Evolutionary conservation across 2,797 vertebrate genomes (phyloP), one percentile per base, ranked within the genome.

Genomic region (Sorex maritimensis): DNA sequence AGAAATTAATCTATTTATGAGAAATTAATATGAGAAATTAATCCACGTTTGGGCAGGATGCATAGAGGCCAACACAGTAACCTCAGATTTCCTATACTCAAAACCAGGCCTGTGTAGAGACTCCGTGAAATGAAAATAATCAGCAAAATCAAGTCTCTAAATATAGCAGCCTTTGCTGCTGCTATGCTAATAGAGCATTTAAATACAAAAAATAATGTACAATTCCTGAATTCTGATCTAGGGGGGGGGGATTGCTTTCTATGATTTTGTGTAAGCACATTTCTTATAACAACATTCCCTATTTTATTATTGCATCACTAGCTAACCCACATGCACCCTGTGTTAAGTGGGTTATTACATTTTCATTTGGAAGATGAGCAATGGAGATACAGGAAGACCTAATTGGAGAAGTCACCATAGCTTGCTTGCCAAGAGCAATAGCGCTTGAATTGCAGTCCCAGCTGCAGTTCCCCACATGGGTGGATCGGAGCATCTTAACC

Each of bases 321-420:
- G 49, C 84, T 21, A 67, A 10, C 75, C 72, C 19, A 15, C 19
- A 2, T 38, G 26, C 4, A 34, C n/a, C 15, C 34, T 46, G 17
- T 61, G 17, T 55, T 44, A 49, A 26, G 61, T 65, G 69, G 52
- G 21, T 30, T 52, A 30, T 55, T 55, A 63, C 30, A 44, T 84
- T 85, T 85, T 67, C 67, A 79, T 78, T 41, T 63, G 65, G 69
- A 91, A 94, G 87, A 73, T 74, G 26, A 84, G 24, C 58, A 72
- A 63, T 14, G 26, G 80, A 46, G 30, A 52, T 30, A 67, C 30
- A 67, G 61, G 52, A 81, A 44, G 2, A 79, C 17, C 49, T 75
- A 6, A n/a, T 2, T 73, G 69, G 65, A 58, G 19, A 89, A 61
- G 75, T 30, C n/a, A 78, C 30, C 78, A 58, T 24, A 52, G 26